These are phyloP conservation scores for Gallinago undulata DNA, from an alignment of 2,113 vertebrate species.

Conservation along the genomic window DNA sequence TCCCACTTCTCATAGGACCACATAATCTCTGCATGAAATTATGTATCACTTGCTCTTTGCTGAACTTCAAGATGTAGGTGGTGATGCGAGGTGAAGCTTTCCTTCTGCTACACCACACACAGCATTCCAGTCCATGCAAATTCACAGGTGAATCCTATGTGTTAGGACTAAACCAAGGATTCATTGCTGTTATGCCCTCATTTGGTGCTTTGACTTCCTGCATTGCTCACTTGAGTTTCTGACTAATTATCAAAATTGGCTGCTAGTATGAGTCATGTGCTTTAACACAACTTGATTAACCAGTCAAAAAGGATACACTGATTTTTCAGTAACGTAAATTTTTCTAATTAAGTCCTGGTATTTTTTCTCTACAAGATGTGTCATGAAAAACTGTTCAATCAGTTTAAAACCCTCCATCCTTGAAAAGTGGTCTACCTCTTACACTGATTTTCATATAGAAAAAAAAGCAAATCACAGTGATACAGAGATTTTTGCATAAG, in stretches of 20 bases:
- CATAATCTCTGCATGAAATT: not conserved
- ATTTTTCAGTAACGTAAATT: not conserved
- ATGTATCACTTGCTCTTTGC: not conserved
- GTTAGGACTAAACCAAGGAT: not conserved
- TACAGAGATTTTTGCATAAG: not conserved
- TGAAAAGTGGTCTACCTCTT: not conserved
- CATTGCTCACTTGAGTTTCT: not conserved
- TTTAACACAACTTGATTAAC: not conserved
- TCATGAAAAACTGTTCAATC: not conserved
- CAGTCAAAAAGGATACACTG: not conserved
- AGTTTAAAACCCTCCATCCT: not conserved
- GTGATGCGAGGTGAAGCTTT: not conserved
- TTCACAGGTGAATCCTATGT: not conserved
- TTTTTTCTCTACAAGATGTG: not conserved
- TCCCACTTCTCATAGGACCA: not conserved
- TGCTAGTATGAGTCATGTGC: not conserved
- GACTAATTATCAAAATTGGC: slow-evolving; percentile 18
- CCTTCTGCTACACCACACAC: not conserved
- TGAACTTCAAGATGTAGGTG: not conserved
- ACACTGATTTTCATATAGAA: not conserved
- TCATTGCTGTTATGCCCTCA: not conserved
- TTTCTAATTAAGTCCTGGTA: not conserved
- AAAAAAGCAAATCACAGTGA: not conserved
- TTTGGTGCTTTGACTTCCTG: not conserved
- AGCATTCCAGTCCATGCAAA: not conserved